Base-by-base conservation (phyloP, 1,140 invertebrate species). In the Nomia melanderi region DNA sequence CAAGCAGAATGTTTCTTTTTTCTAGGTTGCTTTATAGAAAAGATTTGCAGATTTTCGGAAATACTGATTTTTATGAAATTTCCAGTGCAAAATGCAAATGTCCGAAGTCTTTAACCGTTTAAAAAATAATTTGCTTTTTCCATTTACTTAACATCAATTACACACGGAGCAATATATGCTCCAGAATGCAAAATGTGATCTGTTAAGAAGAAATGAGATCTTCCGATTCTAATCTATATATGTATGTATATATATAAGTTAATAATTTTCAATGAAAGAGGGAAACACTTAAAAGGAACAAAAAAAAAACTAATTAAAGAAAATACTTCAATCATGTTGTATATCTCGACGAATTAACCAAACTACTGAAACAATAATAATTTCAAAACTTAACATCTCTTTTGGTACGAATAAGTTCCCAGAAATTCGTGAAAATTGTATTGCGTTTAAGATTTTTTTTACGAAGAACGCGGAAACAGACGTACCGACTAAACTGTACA, bases 291-390 rank as follows among this genome's bases (percentile, higher is more conserved):
- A 23, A 5, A 60, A 59, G 12, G 50, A 60, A 69, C 17, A 17
- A 59, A n/a, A 1, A 33, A 56, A 27, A 2, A 75, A 67, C 14
- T 14, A 50, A 65, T 23, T 14, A 12, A 44, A 44, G 5, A 36
- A 64, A 54, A 1, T 41, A n/a, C 12, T 23, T 39, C 33, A 17
- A 70, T 2, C 12, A 9, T 69, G 54, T 7, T 29, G 27, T 69
- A 39, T 12, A 59, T 31, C 60, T 27, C 66, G 50, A 53, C 27
- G 6, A 71, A 14, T 47, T 17, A 77, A 78, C 11, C 39, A 53
- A 72, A 73, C 9, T 59, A 60, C 29, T n/a, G 50, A 72, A 71
- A 3, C 59, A 5, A 65, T 71, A 41, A 56, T 56, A 60, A 57
- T 81, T 71, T 8, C 12, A 31, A 73, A 57, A 23, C 36, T n/a